Percentiles rank a stretch among this genome's conserved stretches.
Conservation (phyloP, 1,140 invertebrate genomes). For the Aricia agestis region DNA sequence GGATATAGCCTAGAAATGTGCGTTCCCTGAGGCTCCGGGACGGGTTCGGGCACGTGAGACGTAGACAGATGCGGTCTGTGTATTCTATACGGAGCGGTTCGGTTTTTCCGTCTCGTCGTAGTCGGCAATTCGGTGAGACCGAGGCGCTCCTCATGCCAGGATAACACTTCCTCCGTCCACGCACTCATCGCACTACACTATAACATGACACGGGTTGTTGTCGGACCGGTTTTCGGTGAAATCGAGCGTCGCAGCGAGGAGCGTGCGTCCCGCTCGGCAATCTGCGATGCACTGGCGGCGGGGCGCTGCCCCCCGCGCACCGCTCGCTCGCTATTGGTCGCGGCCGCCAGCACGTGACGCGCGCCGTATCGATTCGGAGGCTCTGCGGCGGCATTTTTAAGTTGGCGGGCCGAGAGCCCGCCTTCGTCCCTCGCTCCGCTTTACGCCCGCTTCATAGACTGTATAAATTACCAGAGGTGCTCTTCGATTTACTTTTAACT, state of each 20-base stretch:
- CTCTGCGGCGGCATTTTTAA: constrained; percentile 87
- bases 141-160: constrained; percentile 66
- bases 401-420: constrained; percentile 75
- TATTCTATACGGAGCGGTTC: constrained; percentile 75
- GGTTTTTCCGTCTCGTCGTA: constrained; percentile 65
- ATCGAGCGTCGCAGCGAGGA: constrained; percentile 43
- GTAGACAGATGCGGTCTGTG: constrained; percentile 76
- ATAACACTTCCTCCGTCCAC: constrained; percentile 67
- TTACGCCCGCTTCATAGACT: constrained; percentile 47
- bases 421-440: constrained; percentile 59
- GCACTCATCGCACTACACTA: constrained; percentile 72
- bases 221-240: constrained; percentile 60
- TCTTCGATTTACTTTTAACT: not conserved
- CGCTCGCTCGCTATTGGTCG: constrained; percentile 67
- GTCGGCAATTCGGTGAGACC: constrained; percentile 63
- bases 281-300: constrained; percentile 57
- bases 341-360: constrained; percentile 78
- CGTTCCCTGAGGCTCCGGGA: constrained; percentile 77
- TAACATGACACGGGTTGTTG: constrained; percentile 54
- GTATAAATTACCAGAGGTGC: constrained; percentile 30
- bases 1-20: constrained; percentile 94
- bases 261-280: constrained; percentile 59
- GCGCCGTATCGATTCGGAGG: constrained; percentile 84
- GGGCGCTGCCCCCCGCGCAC: constrained; percentile 39
- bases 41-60: constrained; percentile 59